A percentile compares a stretch with the other conserved stretches of the same genome.
Evolutionary conservation across 1,140 invertebrate species (phyloP).

Genomic region (Drosophila teissieri): DNA sequence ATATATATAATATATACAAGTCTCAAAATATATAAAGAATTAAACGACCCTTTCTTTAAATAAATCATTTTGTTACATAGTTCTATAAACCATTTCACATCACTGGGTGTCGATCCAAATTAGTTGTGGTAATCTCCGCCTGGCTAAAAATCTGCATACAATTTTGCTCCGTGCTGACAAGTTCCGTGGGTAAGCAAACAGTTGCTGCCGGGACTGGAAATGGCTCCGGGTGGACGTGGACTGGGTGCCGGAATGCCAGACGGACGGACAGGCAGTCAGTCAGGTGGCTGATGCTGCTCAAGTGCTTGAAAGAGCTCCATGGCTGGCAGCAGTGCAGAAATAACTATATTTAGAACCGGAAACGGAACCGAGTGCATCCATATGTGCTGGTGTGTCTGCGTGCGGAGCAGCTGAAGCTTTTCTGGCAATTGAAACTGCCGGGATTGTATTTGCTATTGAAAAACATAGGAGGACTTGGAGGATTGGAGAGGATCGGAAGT

Average conservation of each 20-base stretch:
- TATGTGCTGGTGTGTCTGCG: constrained; percentile 20
- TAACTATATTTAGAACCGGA: constrained; percentile 68
- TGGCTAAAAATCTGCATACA: background rate
- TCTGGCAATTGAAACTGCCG: constrained; percentile 55
- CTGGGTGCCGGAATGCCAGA: constrained; percentile 22
- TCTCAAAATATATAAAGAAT: too few species aligned
- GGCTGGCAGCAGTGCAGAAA: constrained; percentile 56
- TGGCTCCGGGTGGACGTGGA: constrained; percentile 26
- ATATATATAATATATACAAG: too few species aligned
- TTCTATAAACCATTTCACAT: too few species aligned
- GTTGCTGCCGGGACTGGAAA: constrained; percentile 39
- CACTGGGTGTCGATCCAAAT: too few species aligned
- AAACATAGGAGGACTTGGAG: constrained; percentile 21
- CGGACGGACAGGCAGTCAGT: constrained; percentile 12
- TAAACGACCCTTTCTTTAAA: too few species aligned
- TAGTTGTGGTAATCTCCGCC: too few species aligned
- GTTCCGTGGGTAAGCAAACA: constrained; percentile 48
- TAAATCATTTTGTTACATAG: too few species aligned
- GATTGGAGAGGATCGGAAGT: constrained; percentile 10
- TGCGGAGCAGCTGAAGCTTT: constrained; percentile 29
- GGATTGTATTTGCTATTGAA: constrained; percentile 50
- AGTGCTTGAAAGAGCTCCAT: constrained; percentile 63
- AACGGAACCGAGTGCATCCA: constrained; percentile 56
- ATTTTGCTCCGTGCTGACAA: constrained; percentile 16
- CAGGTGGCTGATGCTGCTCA: constrained; percentile 53